phyloP scores from a whole-genome alignment of 1,140 invertebrate genomes.

The Notospermus geniculatus region DNA sequence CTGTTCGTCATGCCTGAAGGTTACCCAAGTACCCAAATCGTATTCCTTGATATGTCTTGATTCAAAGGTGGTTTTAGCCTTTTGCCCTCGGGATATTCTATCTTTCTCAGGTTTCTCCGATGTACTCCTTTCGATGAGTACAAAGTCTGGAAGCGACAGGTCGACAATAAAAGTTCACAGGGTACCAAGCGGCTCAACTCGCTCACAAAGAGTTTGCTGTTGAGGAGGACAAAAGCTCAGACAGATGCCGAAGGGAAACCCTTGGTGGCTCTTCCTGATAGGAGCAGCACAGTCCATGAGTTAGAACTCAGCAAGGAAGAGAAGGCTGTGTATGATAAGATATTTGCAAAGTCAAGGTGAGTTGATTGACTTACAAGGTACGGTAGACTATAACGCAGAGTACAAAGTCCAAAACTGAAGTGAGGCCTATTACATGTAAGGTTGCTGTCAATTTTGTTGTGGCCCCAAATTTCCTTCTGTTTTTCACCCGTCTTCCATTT shows the following conservation, averaged over 20 bases:
- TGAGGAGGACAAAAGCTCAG: slow-evolving; percentile 81
- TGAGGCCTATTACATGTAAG: no score
- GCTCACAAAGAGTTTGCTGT: slow-evolving; percentile 75
- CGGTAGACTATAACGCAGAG: no score
- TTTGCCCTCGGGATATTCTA: slow-evolving; percentile 8
- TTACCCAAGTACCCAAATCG: not conserved
- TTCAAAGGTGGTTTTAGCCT: not conserved
- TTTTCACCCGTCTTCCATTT: not conserved
- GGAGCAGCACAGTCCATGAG: slow-evolving; percentile 58
- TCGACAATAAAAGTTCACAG: slow-evolving; percentile 67
- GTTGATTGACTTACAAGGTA: slow-evolving; percentile 53
- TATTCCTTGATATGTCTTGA: not conserved
- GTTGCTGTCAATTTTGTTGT: no score
- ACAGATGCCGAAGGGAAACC: slow-evolving; percentile 57
- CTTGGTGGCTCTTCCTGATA: slow-evolving; percentile 64
- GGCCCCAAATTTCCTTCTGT: no score
- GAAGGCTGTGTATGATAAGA: slow-evolving; percentile 66
- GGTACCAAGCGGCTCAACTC: slow-evolving; percentile 72
- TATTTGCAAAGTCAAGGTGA: slow-evolving; percentile 49
- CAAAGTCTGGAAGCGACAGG: slow-evolving; percentile 64
- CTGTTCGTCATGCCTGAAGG: no score
- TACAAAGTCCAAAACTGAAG: no score
- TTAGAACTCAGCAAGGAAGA: slow-evolving; percentile 68
- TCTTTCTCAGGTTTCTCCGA: slow-evolving; percentile 66
- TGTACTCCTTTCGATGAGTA: slow-evolving; percentile 86